A percentile compares a stretch with the other conserved stretches of the same genome.
Evolutionary conservation across 2,888 invertebrate species (phyloP).

Genomic region (Mamestra brassicae): DNA sequence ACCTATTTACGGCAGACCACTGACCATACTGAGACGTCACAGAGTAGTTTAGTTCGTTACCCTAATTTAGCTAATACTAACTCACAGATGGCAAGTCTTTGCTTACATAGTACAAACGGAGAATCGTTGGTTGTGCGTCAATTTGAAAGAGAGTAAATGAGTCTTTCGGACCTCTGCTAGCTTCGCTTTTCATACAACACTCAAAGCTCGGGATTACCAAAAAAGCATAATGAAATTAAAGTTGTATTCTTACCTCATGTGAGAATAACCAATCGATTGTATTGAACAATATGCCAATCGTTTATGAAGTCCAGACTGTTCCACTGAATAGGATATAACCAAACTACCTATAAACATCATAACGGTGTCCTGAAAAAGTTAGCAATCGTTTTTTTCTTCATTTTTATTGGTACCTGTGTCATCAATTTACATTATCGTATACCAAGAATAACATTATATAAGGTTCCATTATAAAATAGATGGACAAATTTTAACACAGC

Average conservation of each 20-base stretch:
- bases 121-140: background rate
- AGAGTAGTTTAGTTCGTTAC: background rate
- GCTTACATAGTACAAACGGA: background rate
- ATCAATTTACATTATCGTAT: too few species aligned
- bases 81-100: background rate
- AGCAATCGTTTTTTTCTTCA: background rate
- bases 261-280: constrained; percentile 82
- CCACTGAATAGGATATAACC: constrained; percentile 80
- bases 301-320: constrained; percentile 82
- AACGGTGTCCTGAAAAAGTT: constrained; percentile 78
- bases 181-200: background rate
- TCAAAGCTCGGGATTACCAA: background rate
- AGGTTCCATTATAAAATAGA: too few species aligned
- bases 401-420: too few species aligned
- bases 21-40: too few species aligned
- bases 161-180: background rate
- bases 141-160: too few species aligned
- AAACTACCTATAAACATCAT: constrained; percentile 85
- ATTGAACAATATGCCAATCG: constrained; percentile 82
- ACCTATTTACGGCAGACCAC: too few species aligned
- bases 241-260: constrained; percentile 72
- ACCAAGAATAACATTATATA: too few species aligned
- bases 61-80: background rate
- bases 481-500: too few species aligned
- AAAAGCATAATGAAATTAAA: background rate